Conservation (phyloP, 2,113 vertebrate genomes). For the Vanacampus margaritifer region DNA sequence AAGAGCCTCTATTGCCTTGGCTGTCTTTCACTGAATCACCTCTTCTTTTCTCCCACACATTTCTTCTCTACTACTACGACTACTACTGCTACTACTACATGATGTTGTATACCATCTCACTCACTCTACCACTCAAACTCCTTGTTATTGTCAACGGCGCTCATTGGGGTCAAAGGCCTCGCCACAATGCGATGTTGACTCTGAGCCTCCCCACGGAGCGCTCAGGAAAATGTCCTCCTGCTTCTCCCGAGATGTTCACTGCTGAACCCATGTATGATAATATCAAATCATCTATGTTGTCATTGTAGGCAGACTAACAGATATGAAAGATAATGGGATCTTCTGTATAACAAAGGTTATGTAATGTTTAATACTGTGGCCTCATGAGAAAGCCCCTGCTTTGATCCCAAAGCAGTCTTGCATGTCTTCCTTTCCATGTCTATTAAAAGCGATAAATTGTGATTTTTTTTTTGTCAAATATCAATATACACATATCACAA, state of each 20-base stretch:
- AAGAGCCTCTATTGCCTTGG: conserved; percentile 49
- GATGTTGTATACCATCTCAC: neutral
- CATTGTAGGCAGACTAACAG: neutral
- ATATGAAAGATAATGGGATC: too few relatives aligned
- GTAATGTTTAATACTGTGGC: too few relatives aligned
- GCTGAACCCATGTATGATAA: neutral
- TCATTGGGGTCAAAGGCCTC: conserved; percentile 31
- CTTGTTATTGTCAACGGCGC: conserved; percentile 27
- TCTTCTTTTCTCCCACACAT: conserved; percentile 40
- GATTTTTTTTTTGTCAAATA: too few relatives aligned
- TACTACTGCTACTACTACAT: conserved; percentile 25
- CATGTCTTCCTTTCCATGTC: too few relatives aligned
- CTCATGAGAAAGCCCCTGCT: too few relatives aligned
- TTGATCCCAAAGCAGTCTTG: too few relatives aligned
- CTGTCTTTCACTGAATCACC: conserved; percentile 37
- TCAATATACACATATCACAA: too few relatives aligned
- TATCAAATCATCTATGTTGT: neutral
- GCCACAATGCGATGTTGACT: conserved; percentile 39
- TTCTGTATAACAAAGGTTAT: too few relatives aligned
- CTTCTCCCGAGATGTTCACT: neutral
- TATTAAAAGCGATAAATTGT: too few relatives aligned
- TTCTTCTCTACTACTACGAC: conserved; percentile 11
- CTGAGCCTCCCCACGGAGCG: conserved; percentile 11
- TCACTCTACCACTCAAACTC: conserved; percentile 8
- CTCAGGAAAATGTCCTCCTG: too few relatives aligned